These are phyloP conservation scores for Camptogramma bilineatum DNA, from an alignment of 2,888 invertebrate genomes.

Conservation along the genomic window DNA sequence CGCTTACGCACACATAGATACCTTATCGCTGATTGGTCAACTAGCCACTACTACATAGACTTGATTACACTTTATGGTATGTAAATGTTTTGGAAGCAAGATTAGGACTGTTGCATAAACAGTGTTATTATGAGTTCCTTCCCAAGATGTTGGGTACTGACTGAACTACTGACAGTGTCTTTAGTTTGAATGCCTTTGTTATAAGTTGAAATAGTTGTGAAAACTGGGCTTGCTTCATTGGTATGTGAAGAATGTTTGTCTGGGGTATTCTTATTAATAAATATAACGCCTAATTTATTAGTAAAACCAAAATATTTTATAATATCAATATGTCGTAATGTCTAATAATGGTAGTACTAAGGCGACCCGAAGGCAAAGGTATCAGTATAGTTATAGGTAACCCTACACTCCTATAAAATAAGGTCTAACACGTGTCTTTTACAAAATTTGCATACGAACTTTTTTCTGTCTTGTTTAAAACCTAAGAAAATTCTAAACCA, in stretches of 20 bases:
- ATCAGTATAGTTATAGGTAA: no score
- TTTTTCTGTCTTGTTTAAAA: conserved; percentile 20
- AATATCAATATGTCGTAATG: no score
- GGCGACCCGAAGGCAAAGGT: no score
- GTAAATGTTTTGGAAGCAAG: conserved; percentile 38
- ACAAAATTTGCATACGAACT: conserved; percentile 8
- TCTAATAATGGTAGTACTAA: no score
- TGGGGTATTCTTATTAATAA: no score
- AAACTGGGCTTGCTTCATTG: no score
- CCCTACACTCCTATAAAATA: no score
- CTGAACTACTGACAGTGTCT: conserved; percentile 35
- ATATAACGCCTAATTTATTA: no score
- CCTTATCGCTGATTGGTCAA: conserved; percentile 30
- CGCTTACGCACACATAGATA: conserved; percentile 34
- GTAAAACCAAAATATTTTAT: no score
- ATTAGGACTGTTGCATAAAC: conserved; percentile 29
- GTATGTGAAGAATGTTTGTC: no score
- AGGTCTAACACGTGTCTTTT: background rate
- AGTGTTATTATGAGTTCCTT: conserved; percentile 30
- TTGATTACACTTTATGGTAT: conserved; percentile 37
- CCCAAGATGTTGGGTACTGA: conserved; percentile 14
- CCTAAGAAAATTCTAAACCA: conserved; percentile 42
- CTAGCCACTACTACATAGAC: conserved; percentile 32
- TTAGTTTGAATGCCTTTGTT: background rate
- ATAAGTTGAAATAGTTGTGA: no score